Evolutionary conservation across 2,888 invertebrate species (phyloP).

Genomic region (Euclidia mi): DNA sequence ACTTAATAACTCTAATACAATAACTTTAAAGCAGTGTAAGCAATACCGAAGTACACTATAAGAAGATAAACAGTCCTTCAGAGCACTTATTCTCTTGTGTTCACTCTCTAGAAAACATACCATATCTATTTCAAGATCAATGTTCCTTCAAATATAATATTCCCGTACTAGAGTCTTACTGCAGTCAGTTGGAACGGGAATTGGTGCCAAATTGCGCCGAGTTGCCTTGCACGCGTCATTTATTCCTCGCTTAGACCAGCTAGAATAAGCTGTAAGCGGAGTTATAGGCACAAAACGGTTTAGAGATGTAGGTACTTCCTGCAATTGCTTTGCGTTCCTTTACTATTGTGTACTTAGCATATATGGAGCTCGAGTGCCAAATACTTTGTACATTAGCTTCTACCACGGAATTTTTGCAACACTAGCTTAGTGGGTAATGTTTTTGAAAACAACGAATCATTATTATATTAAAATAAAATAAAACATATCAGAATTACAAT

Average conservation of each 20-base stretch:
- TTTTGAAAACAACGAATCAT: too few relatives aligned
- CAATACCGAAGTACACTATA: background rate
- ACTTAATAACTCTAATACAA: too few relatives aligned
- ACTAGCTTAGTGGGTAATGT: too few relatives aligned
- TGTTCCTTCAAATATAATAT: slow-evolving; percentile 70
- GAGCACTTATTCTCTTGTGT: background rate
- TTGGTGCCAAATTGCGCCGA: slow-evolving; percentile 86
- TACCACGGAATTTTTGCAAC: too few relatives aligned
- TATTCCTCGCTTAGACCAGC: slow-evolving; percentile 64
- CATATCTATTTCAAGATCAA: slow-evolving; percentile 51
- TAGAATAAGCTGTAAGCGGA: slow-evolving; percentile 40
- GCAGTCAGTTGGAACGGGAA: slow-evolving; percentile 68
- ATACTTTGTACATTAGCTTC: too few relatives aligned
- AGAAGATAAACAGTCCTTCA: background rate
- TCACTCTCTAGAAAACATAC: slow-evolving; percentile 22
- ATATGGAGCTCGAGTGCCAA: background rate
- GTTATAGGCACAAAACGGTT: slow-evolving; percentile 19
- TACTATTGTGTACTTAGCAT: background rate
- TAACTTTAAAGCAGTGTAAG: too few relatives aligned
- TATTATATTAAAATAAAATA: too few relatives aligned
- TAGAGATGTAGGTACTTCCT: slow-evolving; percentile 3
- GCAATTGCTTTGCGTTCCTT: background rate
- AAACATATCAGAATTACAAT: too few relatives aligned
- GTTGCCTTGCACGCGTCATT: slow-evolving; percentile 85
- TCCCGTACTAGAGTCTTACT: slow-evolving; percentile 68